phyloP scores from a whole-genome alignment of 2,888 invertebrate species.

The Subacronicta megacephala region DNA sequence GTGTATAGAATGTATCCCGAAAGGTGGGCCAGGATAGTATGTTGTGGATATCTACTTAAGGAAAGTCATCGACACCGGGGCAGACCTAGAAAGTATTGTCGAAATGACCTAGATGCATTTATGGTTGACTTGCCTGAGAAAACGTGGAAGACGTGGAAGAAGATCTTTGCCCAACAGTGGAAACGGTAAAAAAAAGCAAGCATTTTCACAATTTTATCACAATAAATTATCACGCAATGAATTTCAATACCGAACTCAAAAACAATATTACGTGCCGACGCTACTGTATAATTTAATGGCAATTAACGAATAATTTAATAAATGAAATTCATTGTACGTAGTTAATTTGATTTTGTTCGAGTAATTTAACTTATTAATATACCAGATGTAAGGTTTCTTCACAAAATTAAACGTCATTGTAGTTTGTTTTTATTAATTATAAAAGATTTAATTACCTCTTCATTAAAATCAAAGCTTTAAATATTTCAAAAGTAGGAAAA shows the following conservation, averaged over 20 bases:
- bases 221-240: conserved; percentile 12
- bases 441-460: background rate
- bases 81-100: too few species aligned
- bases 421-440: conserved; percentile 10
- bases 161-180: too few species aligned
- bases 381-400: conserved; percentile 8
- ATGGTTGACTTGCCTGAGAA: too few species aligned
- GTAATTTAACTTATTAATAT: conserved; percentile 23
- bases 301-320: conserved; percentile 35
- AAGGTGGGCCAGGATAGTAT: too few species aligned
- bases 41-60: too few species aligned
- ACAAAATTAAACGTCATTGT: conserved; percentile 7
- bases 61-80: too few species aligned
- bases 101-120: too few species aligned
- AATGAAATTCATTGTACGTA: conserved; percentile 26
- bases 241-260: conserved; percentile 17
- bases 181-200: too few species aligned
- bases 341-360: conserved; percentile 31
- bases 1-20: too few species aligned
- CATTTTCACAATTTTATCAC: too few species aligned
- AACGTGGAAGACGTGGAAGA: too few species aligned
- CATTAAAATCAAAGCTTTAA: background rate
- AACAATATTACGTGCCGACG: conserved; percentile 19
- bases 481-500: too few species aligned
- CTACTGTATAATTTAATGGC: conserved; percentile 24